Base-by-base conservation (phyloP, 2,113 vertebrate species). In the Albula goreensis region DNA sequence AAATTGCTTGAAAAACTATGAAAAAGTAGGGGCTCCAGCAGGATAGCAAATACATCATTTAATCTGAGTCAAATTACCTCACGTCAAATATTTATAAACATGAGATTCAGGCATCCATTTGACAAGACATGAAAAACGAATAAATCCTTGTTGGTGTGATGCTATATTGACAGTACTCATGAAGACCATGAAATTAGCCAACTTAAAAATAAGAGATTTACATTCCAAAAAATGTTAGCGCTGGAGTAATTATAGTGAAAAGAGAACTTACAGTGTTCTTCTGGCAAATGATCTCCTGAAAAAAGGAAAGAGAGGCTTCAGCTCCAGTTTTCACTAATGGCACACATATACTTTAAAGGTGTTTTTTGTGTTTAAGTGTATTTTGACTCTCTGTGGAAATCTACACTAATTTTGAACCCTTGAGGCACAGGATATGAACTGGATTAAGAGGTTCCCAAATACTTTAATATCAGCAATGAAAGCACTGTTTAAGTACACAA, bases 211-310 rank as follows among this genome's bases (percentile, higher is more conserved):
- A 52, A 85, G 13, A 77, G 63, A 66, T 48, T 41, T 31, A 70
- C 22, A 7, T 12, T 56, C 66, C n/a, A 74, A 0, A 74, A 10
- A 22, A 22, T 74, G 50, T 60, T 50, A 9, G 22, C 25, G 41
- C 2, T 80, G 31, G 4, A 13, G 25, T 22, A 74, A 66, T 19
- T 11, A 31, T 11, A 11, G 82, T 31, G 5, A 31, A 19, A 83
- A 13, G 53, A 52, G 92, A 95, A 99, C 98, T 99, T 93, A 99
- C 98, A 95, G 97, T 98, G 95, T 99, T 99, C 96, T 99, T 99
- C 95, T 99, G 98, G 95, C 95, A 98, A 94, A 99, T 97, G 66
- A 99, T 97, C 91, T 99, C 98, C 98, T 99, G 92, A 41, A 84
- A 95, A 93, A 87, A 93, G 89, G 91, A 89, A 48, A 13, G 89